Evolutionary conservation across 2,797 vertebrate genomes (phyloP).

Genomic region (Gobionotothen gibberifrons): DNA sequence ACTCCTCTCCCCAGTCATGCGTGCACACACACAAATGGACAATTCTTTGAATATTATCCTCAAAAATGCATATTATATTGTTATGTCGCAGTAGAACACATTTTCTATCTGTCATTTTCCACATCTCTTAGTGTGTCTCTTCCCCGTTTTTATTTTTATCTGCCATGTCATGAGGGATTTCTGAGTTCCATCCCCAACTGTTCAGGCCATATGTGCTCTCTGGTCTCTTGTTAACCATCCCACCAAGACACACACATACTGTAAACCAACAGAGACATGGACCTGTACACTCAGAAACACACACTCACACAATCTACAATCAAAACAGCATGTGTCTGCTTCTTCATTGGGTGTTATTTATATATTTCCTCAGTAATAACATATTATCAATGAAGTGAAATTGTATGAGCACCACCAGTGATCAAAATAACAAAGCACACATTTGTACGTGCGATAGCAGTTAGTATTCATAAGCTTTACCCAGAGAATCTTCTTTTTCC

Average conservation of each 20-base stretch:
- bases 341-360: slow-evolving; percentile 30
- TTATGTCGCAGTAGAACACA: slow-evolving; percentile 9
- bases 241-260: slow-evolving; percentile 44
- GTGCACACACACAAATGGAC: no score
- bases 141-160: slow-evolving; percentile 67
- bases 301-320: slow-evolving; percentile 35
- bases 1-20: background rate
- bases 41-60: slow-evolving; percentile 13
- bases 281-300: slow-evolving; percentile 13
- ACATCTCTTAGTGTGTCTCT: slow-evolving; percentile 20
- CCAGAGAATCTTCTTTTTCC: background rate
- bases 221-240: slow-evolving; percentile 55
- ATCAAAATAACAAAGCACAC: background rate
- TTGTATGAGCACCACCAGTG: background rate
- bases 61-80: slow-evolving; percentile 10
- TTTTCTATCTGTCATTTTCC: slow-evolving; percentile 4
- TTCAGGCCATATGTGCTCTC: slow-evolving; percentile 74
- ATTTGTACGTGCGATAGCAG: background rate
- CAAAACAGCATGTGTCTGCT: slow-evolving; percentile 54
- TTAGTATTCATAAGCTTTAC: background rate
- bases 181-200: slow-evolving; percentile 68
- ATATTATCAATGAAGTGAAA: slow-evolving; percentile 10
- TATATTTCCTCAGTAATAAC: slow-evolving; percentile 13
- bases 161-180: slow-evolving; percentile 71
- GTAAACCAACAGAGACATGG: background rate